phyloP scores from a whole-genome alignment of 2,888 invertebrate species.

The Loripinus fragilis region DNA sequence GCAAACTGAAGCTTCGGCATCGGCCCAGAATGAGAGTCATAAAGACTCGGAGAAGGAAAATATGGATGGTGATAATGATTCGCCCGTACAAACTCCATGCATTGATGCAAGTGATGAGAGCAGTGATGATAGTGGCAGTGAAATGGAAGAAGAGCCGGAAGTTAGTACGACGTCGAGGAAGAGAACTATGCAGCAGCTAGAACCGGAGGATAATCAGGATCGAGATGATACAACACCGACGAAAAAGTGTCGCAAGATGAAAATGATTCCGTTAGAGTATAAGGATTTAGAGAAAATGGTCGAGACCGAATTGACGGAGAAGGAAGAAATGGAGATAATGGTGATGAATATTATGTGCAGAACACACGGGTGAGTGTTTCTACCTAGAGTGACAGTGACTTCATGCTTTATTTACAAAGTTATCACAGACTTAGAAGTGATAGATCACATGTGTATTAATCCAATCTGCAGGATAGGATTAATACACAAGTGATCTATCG shows the following conservation, averaged over 20 bases:
- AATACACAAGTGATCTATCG: too few relatives aligned
- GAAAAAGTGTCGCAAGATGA: not conserved
- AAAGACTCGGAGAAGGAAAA: not conserved
- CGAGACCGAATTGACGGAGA: conserved; percentile 32
- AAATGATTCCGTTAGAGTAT: not conserved
- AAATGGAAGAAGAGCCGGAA: not conserved
- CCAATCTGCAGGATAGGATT: too few relatives aligned
- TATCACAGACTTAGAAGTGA: too few relatives aligned
- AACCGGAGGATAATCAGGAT: too few relatives aligned
- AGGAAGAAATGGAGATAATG: conserved; percentile 48
- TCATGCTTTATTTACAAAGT: too few relatives aligned
- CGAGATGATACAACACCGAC: too few relatives aligned
- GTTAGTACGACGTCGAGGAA: not conserved
- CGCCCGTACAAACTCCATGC: too few relatives aligned
- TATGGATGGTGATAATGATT: not conserved
- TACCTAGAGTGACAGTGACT: too few relatives aligned
- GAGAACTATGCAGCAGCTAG: not conserved
- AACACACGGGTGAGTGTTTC: not conserved
- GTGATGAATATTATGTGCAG: conserved; percentile 35
- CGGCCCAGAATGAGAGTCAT: not conserved
- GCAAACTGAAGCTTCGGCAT: not conserved
- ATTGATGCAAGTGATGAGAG: not conserved
- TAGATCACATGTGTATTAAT: too few relatives aligned
- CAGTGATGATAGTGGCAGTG: not conserved
- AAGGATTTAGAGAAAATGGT: not conserved